Base-by-base conservation (phyloP, 2,888 invertebrate species). In the Vanessa cardui region DNA sequence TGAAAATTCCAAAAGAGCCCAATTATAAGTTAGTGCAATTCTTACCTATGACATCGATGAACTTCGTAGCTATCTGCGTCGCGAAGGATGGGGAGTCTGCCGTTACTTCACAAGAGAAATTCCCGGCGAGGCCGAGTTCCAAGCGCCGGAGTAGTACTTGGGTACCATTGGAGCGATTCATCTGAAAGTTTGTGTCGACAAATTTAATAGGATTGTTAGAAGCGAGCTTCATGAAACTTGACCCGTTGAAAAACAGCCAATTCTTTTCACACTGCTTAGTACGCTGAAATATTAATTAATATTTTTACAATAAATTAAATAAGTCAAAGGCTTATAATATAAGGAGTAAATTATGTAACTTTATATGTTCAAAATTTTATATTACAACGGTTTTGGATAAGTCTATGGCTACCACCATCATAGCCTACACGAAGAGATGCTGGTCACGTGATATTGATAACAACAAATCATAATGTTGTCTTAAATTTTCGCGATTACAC, bases 51-150 rank as follows among this genome's bases (percentile, higher is more conserved):
- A 97, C 96, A 80, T 95, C 94, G 84, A 97, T 95, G 76, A 94
- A 92, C 78, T 94, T 94, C 45, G 93, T 89, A 64, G 94, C 95
- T 26, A 94, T 94, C 77, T 94, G 94, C 3, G 96, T 96, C 21
- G 95, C 94, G 83, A 96, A 96, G 52, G 94, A 94, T 9, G 95
- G 95, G 12, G 95, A 94, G 79, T 96, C 96, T 0, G 95, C 95
- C 8, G 96, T 96, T 71, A 96, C 96, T 87, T 96, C 96, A 83
- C 96, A 96, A 81, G 94, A 95, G 89, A 96, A 96, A 92, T 96
- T 96, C 6, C 96, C 96, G 47, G 96, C 94, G 64, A 96, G 88
- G 62, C 93, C 94, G 77, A 96, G 95, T 76, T 96, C 95, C 79
- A 96, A 94, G 74, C 95, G 94, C 74, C 94, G 93, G 72, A 96